Conservation (phyloP, 2,113 vertebrate species). For the Butorides virescens region DNA sequence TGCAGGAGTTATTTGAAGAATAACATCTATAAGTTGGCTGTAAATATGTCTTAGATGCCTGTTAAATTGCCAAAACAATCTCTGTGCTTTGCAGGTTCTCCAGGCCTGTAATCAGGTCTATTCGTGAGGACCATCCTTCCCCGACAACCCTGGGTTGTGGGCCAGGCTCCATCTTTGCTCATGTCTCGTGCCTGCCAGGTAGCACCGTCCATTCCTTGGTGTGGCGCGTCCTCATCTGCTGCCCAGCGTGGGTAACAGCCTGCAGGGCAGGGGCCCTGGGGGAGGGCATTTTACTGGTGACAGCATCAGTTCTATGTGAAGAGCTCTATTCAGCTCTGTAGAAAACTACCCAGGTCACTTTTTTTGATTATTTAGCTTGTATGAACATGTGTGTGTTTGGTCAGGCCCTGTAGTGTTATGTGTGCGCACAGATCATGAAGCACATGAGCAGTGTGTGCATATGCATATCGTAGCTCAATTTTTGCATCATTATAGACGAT, state of each 20-base stretch:
- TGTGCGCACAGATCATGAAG: background rate
- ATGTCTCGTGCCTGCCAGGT: accelerated
- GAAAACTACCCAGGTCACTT: accelerated
- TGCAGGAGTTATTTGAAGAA: background rate
- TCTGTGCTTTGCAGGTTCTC: background rate
- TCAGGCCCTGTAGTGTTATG: accelerated
- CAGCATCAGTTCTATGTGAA: no score
- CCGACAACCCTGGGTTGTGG: accelerated
- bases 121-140: no score
- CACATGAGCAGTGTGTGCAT: accelerated
- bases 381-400: accelerated
- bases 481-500: background rate
- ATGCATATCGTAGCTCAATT: background rate
- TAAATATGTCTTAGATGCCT: background rate
- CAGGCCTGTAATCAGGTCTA: background rate
- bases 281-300: accelerated
- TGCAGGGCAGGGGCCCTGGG: background rate
- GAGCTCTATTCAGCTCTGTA: accelerated
- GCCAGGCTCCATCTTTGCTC: accelerated
- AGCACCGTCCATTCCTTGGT: accelerated
- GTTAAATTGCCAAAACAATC: background rate
- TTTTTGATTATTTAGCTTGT: background rate
- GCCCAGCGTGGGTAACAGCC: background rate
- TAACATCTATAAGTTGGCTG: background rate
- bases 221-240: accelerated